Base-by-base conservation (phyloP, 2,888 invertebrate species). In the Stomorhina lunata region DNA sequence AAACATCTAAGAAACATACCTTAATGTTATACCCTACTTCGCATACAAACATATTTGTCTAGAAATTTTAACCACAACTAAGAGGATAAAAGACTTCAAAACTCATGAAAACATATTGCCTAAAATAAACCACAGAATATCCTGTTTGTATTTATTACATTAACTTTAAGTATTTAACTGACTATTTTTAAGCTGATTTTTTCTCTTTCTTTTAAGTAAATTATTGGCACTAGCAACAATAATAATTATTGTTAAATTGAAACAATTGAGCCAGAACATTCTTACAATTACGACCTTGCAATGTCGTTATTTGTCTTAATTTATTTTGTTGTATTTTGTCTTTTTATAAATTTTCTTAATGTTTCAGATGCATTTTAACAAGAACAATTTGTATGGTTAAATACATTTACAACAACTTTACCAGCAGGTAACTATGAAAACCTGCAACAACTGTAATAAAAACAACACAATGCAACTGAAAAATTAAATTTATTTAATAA, bases 201-300 rank as follows among this genome's bases (percentile, higher is more conserved):
- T 25, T 45, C 4, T 55, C 32, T 15, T 32, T 55, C 5, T 15
- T 15, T 40, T 32, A 15, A 71, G 85, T 85, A 84, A 85, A 83
- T 85, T 88, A 85, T 85, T 85, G 85, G 85, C 84, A 85, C 84
- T 40, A 9, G 22, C 80, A 82, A 85, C 10, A 61, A 50, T 25
- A 78, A 69, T 55, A 15, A 43, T 17, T 53, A 34, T 22, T 10
- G 40, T 15, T 43, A 4, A 61, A 17, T 43, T 61, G 59, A n/a
- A n/a, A n/a, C n/a, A n/a, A n/a, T n/a, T n/a, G n/a, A n/a, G n/a
- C n/a, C n/a, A n/a, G 22, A 45, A 63, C 34, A 59, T 72, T 81
- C n/a, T 53, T 87, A 86, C 84, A 84, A 84, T 69, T 73, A 59
- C 85, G 87, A 84, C 81, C 84, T 83, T 85, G 86, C 85, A 84